Evolutionary conservation across 1,140 invertebrate species (phyloP).

Genomic region (Ceratosolen solmsi): DNA sequence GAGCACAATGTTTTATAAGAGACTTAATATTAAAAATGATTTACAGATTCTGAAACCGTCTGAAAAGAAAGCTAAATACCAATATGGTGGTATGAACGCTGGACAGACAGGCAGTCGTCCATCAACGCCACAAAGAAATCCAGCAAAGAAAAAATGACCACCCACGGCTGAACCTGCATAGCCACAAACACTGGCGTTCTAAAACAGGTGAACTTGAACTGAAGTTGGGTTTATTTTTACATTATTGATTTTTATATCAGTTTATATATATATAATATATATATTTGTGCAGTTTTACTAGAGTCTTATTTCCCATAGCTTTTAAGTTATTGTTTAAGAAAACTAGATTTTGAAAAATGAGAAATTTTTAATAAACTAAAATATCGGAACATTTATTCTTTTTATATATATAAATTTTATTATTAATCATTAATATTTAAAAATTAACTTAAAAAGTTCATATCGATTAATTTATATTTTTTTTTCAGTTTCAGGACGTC

Average conservation of each 20-base stretch:
- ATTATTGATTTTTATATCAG: slow-evolving; percentile 14
- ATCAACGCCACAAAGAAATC: slow-evolving; percentile 91
- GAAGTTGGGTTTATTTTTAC: slow-evolving; percentile 26
- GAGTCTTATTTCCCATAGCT: neutral
- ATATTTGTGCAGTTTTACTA: neutral
- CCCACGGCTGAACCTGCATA: slow-evolving; percentile 65
- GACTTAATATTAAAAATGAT: too few species aligned
- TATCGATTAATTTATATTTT: too few species aligned
- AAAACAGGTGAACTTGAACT: slow-evolving; percentile 49
- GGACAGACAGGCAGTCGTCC: slow-evolving; percentile 77
- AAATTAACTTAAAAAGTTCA: too few species aligned
- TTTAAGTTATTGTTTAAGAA: slow-evolving; percentile 12
- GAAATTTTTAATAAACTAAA: neutral
- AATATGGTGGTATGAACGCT: slow-evolving; percentile 89
- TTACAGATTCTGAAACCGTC: slow-evolving; percentile 97
- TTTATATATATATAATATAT: too few species aligned
- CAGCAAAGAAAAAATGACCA: slow-evolving; percentile 86
- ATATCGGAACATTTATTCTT: neutral
- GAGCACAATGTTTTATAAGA: too few species aligned
- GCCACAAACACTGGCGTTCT: slow-evolving; percentile 67
- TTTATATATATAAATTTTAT: too few species aligned
- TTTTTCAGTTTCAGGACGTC: slow-evolving; percentile 56
- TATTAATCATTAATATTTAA: neutral
- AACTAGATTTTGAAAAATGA: neutral
- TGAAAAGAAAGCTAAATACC: slow-evolving; percentile 99